These are phyloP conservation scores for Lagocephalus sceleratus DNA, from an alignment of 2,797 vertebrate species.

Conservation along the genomic window DNA sequence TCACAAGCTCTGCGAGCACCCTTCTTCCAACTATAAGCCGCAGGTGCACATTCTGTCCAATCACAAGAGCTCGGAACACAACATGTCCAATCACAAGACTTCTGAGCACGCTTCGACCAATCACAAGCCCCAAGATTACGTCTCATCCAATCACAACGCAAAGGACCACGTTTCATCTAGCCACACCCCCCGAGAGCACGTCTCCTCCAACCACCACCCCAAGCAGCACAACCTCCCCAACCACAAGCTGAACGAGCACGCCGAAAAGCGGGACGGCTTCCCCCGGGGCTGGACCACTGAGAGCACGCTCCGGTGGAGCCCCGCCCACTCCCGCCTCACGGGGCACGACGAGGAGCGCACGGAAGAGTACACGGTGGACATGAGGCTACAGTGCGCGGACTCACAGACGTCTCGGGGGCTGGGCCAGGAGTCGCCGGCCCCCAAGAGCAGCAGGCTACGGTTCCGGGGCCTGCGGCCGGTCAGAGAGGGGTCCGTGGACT, in stretches of 20 bases:
- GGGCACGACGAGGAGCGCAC: slow-evolving; percentile 87
- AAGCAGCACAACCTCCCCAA: slow-evolving; percentile 77
- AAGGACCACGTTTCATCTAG: slow-evolving; percentile 70
- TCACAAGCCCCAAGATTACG: slow-evolving; percentile 75
- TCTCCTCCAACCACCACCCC: slow-evolving; percentile 76
- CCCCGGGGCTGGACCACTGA: slow-evolving; percentile 83
- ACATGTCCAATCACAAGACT: slow-evolving; percentile 77
- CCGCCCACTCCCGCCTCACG: slow-evolving; percentile 81
- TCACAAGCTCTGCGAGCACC: slow-evolving; percentile 75
- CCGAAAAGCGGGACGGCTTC: slow-evolving; percentile 70
- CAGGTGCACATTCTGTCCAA: slow-evolving; percentile 85
- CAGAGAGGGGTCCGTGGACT: slow-evolving; percentile 83
- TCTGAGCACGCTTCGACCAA: slow-evolving; percentile 78
- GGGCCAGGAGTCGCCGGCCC: slow-evolving; percentile 62
- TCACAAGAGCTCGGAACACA: slow-evolving; percentile 78
- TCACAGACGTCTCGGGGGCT: slow-evolving; percentile 60
- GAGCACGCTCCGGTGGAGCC: slow-evolving; percentile 82
- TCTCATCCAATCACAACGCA: slow-evolving; percentile 82
- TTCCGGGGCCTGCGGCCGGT: slow-evolving; percentile 70
- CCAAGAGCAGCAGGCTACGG: slow-evolving; percentile 71
- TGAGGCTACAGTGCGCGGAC: slow-evolving; percentile 85
- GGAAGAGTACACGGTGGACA: slow-evolving; percentile 91
- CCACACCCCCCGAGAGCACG: slow-evolving; percentile 74
- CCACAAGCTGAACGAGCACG: slow-evolving; percentile 71
- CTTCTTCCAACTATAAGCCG: slow-evolving; percentile 78